phyloP scores from a whole-genome alignment of 2,888 invertebrate genomes.

The Caenorhabditis wallacei region DNA sequence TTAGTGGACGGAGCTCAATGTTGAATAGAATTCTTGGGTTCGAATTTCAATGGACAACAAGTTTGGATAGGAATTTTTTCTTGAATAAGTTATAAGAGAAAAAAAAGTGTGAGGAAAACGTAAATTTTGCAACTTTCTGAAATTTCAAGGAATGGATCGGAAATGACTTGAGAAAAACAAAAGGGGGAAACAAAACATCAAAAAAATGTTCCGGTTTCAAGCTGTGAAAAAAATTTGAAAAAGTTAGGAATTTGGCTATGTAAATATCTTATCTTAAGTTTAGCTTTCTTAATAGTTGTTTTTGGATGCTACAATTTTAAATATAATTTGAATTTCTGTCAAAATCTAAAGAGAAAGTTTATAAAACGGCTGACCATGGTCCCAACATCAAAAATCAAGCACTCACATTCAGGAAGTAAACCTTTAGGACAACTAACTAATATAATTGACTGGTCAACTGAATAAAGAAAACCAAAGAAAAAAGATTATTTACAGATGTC shows the following conservation, averaged over 20 bases:
- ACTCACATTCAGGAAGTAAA: constrained; percentile 5
- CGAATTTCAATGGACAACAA: too few relatives aligned
- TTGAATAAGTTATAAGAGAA: background rate
- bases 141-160: background rate
- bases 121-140: background rate
- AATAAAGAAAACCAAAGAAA: constrained; percentile 1
- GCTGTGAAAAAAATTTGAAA: background rate
- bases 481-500: background rate
- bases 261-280: too few relatives aligned
- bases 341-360: too few relatives aligned
- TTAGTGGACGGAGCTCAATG: constrained; percentile 25
- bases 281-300: too few relatives aligned
- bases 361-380: background rate
- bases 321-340: too few relatives aligned
- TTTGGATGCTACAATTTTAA: too few relatives aligned
- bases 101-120: background rate
- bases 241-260: too few relatives aligned
- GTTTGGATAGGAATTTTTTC: background rate
- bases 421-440: background rate
- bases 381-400: background rate
- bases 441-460: background rate
- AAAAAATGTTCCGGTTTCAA: background rate
- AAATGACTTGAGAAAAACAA: background rate
- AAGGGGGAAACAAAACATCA: background rate
- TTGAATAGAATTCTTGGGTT: constrained; percentile 43